Conservation (phyloP, 2,797 vertebrate genomes). For the Acestrorhynchus altus region DNA sequence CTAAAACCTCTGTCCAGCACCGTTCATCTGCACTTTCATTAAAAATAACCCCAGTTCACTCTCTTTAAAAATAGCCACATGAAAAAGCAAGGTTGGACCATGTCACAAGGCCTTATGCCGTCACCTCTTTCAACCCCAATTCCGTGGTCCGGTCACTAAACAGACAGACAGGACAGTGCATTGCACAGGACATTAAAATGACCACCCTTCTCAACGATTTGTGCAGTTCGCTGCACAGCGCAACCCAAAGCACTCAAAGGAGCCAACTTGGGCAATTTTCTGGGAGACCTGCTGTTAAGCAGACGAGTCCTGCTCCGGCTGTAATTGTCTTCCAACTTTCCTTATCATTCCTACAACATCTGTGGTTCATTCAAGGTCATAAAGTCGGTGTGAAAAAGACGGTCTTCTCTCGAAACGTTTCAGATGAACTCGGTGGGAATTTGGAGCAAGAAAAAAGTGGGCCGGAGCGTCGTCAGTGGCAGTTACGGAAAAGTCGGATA, state of each 20-base stretch:
- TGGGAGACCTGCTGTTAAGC: not conserved
- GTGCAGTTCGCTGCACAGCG: not conserved
- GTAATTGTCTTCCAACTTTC: not conserved
- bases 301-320: not conserved
- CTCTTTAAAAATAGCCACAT: not conserved
- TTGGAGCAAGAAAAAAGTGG: too few relatives aligned
- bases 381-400: not conserved
- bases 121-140: not conserved
- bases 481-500: slow-evolving; percentile 24
- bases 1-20: too few relatives aligned
- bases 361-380: not conserved
- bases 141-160: not conserved
- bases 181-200: slow-evolving; percentile 12
- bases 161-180: not conserved
- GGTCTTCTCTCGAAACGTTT: not conserved
- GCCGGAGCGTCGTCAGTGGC: not conserved
- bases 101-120: not conserved
- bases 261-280: not conserved
- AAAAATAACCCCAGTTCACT: not conserved
- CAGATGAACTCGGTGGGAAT: not conserved
- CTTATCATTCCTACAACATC: not conserved
- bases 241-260: slow-evolving; percentile 3
- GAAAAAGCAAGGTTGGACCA: not conserved
- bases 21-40: not conserved
- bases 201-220: slow-evolving; percentile 8